These are phyloP conservation scores for Pipistrellus kuhlii DNA, from an alignment of 2,797 vertebrate species.

Conservation along the genomic window DNA sequence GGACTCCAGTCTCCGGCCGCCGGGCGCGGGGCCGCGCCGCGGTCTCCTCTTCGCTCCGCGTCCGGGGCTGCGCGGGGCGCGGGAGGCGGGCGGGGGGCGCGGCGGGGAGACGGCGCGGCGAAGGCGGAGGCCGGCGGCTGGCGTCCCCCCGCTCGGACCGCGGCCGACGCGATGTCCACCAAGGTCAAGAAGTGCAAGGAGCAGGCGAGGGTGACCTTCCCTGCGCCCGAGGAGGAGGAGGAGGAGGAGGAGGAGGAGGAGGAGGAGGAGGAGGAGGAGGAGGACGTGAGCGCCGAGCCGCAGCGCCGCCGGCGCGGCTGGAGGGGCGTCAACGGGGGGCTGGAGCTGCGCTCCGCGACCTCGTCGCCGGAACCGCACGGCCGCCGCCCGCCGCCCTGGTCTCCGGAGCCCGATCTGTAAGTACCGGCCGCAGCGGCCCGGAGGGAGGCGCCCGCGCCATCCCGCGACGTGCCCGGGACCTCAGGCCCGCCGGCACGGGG, in stretches of 20 bases:
- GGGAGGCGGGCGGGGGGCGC: neutral
- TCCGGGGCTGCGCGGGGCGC: constrained; percentile 3
- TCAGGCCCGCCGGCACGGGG: neutral
- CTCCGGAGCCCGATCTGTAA: constrained; percentile 70
- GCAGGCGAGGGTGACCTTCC: constrained; percentile 87
- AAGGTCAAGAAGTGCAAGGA: constrained; percentile 85
- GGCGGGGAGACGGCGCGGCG: neutral
- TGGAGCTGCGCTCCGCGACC: constrained; percentile 76
- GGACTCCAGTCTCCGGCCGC: neutral
- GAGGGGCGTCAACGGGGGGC: constrained; percentile 88
- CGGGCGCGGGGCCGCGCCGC: neutral
- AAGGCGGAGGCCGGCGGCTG: neutral
- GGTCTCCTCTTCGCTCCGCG: neutral
- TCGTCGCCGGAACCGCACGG: constrained; percentile 77
- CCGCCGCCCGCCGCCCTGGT: constrained; percentile 77
- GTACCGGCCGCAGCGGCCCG: constrained; percentile 28
- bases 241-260: no score
- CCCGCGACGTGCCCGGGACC: neutral
- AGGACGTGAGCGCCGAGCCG: constrained; percentile 80
- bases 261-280: neutral
- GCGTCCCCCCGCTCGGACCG: neutral
- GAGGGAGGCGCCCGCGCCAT: neutral
- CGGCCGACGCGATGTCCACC: constrained; percentile 84
- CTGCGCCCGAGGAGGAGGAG: constrained; percentile 76
- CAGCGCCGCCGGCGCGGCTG: constrained; percentile 86